These are phyloP conservation scores for Lycophotia porphyrea DNA, from an alignment of 2,888 invertebrate species.

Conservation along the genomic window DNA sequence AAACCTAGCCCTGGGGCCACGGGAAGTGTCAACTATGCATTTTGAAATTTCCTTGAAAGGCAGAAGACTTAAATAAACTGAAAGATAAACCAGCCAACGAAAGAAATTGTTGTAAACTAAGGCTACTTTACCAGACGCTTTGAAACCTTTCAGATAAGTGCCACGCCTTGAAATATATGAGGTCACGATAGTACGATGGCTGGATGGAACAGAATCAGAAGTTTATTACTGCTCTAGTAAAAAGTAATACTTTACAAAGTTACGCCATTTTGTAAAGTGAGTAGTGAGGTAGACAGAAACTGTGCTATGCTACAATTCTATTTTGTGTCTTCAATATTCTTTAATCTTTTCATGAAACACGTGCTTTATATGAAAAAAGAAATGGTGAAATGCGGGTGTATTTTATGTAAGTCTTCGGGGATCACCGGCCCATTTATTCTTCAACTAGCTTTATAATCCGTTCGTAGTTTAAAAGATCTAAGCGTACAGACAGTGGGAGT, in stretches of 20 bases:
- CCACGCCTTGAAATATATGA: conserved; percentile 35
- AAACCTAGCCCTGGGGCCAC: too few species aligned
- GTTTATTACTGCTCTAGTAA: neutral
- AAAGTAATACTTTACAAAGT: neutral
- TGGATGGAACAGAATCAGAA: neutral
- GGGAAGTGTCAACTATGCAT: too few species aligned
- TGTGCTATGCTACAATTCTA: neutral
- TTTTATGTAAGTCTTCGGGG: neutral
- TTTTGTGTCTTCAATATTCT: neutral
- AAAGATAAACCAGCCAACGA: neutral
- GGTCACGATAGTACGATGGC: conserved; percentile 23
- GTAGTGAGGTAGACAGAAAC: neutral
- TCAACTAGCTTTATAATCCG: too few species aligned
- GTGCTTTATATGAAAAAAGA: neutral
- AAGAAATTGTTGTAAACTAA: neutral
- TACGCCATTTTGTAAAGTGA: neutral
- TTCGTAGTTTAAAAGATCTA: too few species aligned
- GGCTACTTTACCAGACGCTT: conserved; percentile 9
- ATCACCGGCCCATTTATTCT: neutral
- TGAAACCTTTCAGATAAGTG: conserved; percentile 40
- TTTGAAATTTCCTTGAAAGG: too few species aligned
- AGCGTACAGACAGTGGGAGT: too few species aligned
- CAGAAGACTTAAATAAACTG: neutral
- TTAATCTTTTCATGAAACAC: neutral
- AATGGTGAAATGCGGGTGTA: neutral